Evolutionary conservation across 2,888 invertebrate species (phyloP), one percentile per base, ranked within the genome.

Genomic region (Cartodere bifasciata): DNA sequence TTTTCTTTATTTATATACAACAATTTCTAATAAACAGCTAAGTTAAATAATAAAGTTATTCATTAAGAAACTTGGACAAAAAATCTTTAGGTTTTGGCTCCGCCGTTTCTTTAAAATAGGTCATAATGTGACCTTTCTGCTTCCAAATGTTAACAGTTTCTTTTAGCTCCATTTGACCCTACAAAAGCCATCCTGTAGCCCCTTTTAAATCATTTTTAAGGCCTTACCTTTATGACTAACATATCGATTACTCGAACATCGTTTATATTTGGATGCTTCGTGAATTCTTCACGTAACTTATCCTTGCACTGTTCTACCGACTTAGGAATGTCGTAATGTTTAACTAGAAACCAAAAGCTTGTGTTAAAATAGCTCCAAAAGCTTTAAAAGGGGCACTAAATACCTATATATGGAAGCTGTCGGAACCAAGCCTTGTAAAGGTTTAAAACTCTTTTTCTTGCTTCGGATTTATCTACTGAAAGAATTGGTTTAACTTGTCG

Each of bases 141-240:
- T 91, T 91, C 90, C 91, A 94, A 32, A 76, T 69, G 41, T 83
- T 71, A 0, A 78, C 78, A 1, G 78, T 67, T 65, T 95, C 94
- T 52, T 84, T 78, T 13, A 95, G 66, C 50, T 94, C 92, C 88
- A 91, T 88, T 72, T 91, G 91, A 28, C 91, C 91, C 88, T 90
- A 53, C 38, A 67, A 61, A 37, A 45, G 39, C 35, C 13, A 11
- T 12, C 2, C 13, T 5, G 17, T 20, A 32, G 17, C 3, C 4
- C 3, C 12, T n/a, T 13, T 9, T 12, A 29, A 14, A 13, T 23
- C 5, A 5, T 21, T 16, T n/a, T n/a, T 17, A 17, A 23, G 10
- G 27, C 4, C 46, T 52, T 65, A 90, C 92, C 76, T 91, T 92
- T 35, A 91, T 76, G 24, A 94, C 81, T 35, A 94, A 68, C 72